Base-by-base conservation (phyloP, 2,888 invertebrate genomes). In the Oeneis ivallda region DNA sequence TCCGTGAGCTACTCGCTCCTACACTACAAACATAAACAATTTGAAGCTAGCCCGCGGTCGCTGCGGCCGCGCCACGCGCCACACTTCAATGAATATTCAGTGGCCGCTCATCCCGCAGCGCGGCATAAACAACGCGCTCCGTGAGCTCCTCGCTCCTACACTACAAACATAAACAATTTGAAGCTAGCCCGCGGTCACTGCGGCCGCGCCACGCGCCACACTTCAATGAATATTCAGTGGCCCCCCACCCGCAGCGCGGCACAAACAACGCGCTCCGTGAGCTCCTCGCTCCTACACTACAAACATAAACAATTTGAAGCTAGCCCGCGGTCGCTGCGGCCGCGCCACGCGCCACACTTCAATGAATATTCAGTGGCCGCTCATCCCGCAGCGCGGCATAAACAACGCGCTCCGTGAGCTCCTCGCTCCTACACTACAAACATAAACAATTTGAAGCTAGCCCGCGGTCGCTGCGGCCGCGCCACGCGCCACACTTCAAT, bases 61-160 rank as follows among this genome's bases (percentile, higher is more conserved):
- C 8, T 50, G 10, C 0, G 15, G 41, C 57, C 43, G 39, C 64
- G 49, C 59, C 34, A 19, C 7, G 47, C 47, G 10, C 49, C 19
- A 15, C 53, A 64, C 58, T 62, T 56, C 64, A 61, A 69, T 69
- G 69, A 69, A 69, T 69, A 69, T 69, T 69, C 69, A 69, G 66
- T 57, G 37, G 60, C 15, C 57, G 41, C 61, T 58, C 62, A 6
- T n/a, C 45, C 15, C 37, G 15, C 17, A 15, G 0, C 37, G 39
- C 15, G 15, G 15, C 45, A 45, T 45, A 68, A 65, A 66, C 68
- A 59, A 60, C 52, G 13, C 43, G 17, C 47, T 19, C 17, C 17
- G 37, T 17, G 47, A n/a, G 10, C 47, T 10, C 26, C 9, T 17
- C 2, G 19, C 49, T 49, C 17, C 53, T 15, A 32, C 52, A 8